These are phyloP conservation scores for Belonocnema kinseyi DNA, from an alignment of 1,140 invertebrate species.

Conservation along the genomic window DNA sequence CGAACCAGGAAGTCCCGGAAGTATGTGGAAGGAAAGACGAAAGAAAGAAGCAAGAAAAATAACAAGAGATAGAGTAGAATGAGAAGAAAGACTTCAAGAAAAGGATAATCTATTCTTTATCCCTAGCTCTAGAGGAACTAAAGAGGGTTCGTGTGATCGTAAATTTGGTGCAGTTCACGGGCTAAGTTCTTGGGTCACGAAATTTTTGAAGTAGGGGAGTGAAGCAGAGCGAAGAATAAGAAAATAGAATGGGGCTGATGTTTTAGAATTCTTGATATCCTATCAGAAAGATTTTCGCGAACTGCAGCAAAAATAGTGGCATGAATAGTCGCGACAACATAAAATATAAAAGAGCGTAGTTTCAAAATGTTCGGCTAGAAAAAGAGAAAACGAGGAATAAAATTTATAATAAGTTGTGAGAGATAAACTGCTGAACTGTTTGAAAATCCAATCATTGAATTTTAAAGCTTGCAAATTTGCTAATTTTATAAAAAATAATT, in stretches of 20 bases:
- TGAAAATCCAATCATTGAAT: too few species aligned
- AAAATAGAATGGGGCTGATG: slow-evolving; percentile 1
- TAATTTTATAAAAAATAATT: too few species aligned
- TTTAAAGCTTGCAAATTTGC: too few species aligned
- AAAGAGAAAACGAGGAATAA: background rate
- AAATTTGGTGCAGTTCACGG: slow-evolving; percentile 49
- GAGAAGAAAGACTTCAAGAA: background rate
- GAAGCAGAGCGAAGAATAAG: background rate
- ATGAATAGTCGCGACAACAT: background rate
- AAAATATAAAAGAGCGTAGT: background rate
- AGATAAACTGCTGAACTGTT: too few species aligned
- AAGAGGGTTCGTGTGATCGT: slow-evolving; percentile 55
- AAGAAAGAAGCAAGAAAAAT: slow-evolving; percentile 47
- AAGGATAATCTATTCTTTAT: slow-evolving; percentile 38
- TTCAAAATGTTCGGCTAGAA: background rate
- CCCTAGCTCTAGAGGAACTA: background rate
- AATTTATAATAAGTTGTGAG: background rate
- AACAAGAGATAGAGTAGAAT: slow-evolving; percentile 35
- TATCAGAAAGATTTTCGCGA: background rate
- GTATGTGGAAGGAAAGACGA: slow-evolving; percentile 52
- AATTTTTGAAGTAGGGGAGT: slow-evolving; percentile 13
- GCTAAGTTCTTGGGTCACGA: slow-evolving; percentile 25
- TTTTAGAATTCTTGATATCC: slow-evolving; percentile 12
- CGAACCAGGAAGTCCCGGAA: slow-evolving; percentile 51
- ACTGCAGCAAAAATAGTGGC: slow-evolving; percentile 5